Evolutionary conservation across 2,888 invertebrate species (phyloP), one percentile per base, ranked within the genome.

Genomic region (Tigriopus californicus): DNA sequence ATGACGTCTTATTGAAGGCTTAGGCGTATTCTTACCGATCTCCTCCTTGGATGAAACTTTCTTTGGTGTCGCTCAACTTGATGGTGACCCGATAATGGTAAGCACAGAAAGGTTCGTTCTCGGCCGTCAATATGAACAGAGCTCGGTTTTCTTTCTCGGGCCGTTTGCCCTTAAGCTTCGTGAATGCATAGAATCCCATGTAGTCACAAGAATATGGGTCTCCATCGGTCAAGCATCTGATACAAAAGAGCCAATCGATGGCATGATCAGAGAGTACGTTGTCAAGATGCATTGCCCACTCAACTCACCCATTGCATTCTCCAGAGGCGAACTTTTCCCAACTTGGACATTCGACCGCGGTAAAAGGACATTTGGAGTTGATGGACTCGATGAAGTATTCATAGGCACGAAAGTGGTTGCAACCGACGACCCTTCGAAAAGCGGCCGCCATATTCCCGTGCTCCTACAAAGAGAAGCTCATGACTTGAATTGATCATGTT

Each of bases 341-440:
- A 20, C 82, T 83, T 15, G 80, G 75, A 68, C 92, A 92, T 60
- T 82, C 80, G 60, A 86, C 81, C 0, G 81, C 82, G 67, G 80
- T 73, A 68, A 84, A 91, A 0, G 83, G 80, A 66, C 91, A 91
- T 13, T 74, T 71, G 0, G 81, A 77, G 62, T 81, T 80, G 54
- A 92, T 80, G 64, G 85, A 88, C 70, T 91, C 91, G 0, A 79
- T 81, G 68, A 86, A 90, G 67, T 80, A 82, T 65, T 85, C 81
- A 68, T 86, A 80, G 62, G 88, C 85, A 56, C 91, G 74, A 61
- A 89, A 78, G 69, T 94, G 92, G 71, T 88, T 85, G 70, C 92
- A 94, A 25, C 86, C 82, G 18, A 92, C 74, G 67, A 79, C 81
- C 64, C 80, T 77, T 60, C 80, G 77, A 5, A 83, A 73, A 2